These are phyloP conservation scores for Galemys pyrenaicus DNA, from an alignment of 2,113 vertebrate species.

Conservation along the genomic window DNA sequence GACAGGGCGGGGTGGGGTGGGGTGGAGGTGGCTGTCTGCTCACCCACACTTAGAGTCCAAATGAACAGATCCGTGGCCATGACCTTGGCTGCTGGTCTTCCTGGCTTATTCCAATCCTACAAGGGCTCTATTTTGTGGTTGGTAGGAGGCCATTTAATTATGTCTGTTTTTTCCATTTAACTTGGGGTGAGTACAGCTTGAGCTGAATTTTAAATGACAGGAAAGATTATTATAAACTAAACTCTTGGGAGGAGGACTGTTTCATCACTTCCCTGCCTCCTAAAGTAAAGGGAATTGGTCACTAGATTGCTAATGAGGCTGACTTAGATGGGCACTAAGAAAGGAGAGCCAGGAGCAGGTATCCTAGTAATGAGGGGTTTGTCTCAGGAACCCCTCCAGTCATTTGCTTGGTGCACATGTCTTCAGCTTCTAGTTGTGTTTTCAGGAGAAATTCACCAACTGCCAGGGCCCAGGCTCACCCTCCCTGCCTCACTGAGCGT, in stretches of 20 bases:
- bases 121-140: neutral
- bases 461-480: rapidly evolving
- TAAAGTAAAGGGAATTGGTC: neutral
- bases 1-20: rapidly evolving
- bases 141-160: neutral
- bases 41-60: rapidly evolving
- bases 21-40: neutral
- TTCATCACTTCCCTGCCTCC: neutral
- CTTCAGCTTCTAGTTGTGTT: rapidly evolving
- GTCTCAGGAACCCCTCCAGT: neutral
- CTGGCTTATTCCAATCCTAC: neutral
- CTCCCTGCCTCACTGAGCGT: neutral
- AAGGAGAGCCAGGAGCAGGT: neutral
- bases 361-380: rapidly evolving
- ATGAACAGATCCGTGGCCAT: neutral
- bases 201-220: neutral
- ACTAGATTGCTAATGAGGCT: neutral
- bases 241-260: neutral
- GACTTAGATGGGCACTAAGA: neutral
- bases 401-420: rapidly evolving
- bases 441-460: neutral
- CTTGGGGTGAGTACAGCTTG: neutral
- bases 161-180: neutral
- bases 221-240: neutral
- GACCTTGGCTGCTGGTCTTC: neutral